These are phyloP conservation scores for Alligator mississippiensis DNA, from an alignment of 2,113 vertebrate species.

Conservation along the genomic window DNA sequence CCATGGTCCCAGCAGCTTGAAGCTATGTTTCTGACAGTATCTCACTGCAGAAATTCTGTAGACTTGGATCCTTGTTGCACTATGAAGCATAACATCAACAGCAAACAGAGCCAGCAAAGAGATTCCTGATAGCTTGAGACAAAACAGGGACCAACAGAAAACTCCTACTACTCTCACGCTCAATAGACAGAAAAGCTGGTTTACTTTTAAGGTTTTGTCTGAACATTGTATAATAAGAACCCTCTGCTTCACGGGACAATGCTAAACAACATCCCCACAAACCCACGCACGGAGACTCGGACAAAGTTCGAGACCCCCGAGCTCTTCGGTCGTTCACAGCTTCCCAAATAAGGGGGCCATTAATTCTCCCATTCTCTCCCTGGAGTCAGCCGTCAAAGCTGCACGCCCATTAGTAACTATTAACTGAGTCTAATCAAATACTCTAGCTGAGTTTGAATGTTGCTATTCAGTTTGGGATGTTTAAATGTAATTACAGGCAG, in stretches of 20 bases:
- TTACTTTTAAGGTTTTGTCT: neutral
- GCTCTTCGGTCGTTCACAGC: constrained; percentile 43
- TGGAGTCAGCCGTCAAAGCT: constrained; percentile 48
- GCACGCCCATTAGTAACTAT: constrained; percentile 61
- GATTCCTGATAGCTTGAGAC: constrained; percentile 4
- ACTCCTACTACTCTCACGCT: neutral
- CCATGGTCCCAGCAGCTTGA: neutral
- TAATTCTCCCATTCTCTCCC: constrained; percentile 56
- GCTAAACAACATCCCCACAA: neutral
- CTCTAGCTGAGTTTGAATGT: constrained; percentile 47
- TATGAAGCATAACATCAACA: neutral
- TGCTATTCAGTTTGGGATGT: constrained; percentile 64
- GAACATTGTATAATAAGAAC: constrained; percentile 25
- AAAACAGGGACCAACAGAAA: constrained; percentile 17
- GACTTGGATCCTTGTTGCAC: neutral
- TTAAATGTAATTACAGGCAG: constrained; percentile 73
- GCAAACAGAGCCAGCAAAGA: constrained; percentile 2
- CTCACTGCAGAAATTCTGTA: neutral
- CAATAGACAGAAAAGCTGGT: neutral
- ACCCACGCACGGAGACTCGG: neutral
- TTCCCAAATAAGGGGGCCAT: constrained; percentile 50
- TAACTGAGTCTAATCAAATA: constrained; percentile 64
- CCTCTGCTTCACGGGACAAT: neutral
- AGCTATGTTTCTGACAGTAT: neutral
- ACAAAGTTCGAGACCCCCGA: constrained; percentile 8